Percentiles rank a stretch among this genome's conserved stretches.
Conservation (phyloP, 1,140 invertebrate species). For the Melipona quadrifasciata region DNA sequence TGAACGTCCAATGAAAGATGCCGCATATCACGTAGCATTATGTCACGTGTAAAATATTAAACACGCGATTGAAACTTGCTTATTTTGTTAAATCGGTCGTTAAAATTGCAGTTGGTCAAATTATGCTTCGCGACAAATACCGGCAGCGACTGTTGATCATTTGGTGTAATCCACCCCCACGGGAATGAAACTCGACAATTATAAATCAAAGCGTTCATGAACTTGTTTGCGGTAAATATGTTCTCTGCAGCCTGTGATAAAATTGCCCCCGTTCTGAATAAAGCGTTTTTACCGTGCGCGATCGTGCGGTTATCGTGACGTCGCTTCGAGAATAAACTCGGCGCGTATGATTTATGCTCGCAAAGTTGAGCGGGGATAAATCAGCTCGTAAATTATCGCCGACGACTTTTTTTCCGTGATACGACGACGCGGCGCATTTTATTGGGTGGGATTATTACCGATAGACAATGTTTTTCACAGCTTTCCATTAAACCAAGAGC, state of each 20-base stretch:
- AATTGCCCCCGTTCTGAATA: background rate
- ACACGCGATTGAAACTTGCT: background rate
- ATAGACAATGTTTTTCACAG: background rate
- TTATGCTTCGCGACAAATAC: background rate
- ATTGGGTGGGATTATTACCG: background rate
- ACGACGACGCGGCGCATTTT: background rate
- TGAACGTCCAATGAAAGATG: too few relatives aligned
- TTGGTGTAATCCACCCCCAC: background rate
- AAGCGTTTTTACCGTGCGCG: background rate
- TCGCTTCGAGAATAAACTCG: background rate
- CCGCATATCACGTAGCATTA: background rate
- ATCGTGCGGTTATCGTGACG: background rate
- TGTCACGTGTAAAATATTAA: background rate
- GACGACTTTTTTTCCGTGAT: background rate
- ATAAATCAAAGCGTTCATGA: background rate
- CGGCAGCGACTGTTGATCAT: background rate
- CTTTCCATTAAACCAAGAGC: background rate
- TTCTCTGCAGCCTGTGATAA: background rate
- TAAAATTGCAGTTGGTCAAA: background rate
- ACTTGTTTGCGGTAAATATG: background rate
- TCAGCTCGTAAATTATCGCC: background rate
- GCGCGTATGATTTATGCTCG: background rate
- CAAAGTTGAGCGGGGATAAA: constrained; percentile 1
- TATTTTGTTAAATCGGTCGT: background rate
- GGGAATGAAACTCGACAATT: background rate